Base-by-base conservation (phyloP, 92 coral and sea anemone genomes). In the Isaurus tuberculatus region DNA sequence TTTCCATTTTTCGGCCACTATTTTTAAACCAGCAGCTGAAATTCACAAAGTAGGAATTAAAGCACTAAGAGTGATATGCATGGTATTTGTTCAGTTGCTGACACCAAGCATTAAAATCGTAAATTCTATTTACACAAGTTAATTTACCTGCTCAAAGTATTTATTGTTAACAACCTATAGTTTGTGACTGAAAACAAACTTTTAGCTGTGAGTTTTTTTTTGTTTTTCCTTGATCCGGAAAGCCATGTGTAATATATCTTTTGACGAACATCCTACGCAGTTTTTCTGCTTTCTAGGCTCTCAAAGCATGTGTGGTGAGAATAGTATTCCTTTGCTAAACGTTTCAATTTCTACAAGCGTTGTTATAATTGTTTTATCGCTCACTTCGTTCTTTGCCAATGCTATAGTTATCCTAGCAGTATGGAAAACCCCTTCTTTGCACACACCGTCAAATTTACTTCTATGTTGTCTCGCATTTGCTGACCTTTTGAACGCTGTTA, bases 401-500 rank as follows among this genome's bases (percentile, higher is more conserved):
- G 29, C 75, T 25, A 19, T 70, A 23, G 75, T 70, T 14, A 70
- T 70, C 16, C 48, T 70, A 1, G 75, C 75, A 20, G 31, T 70
- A 23, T 40, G 53, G 53, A 70, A 70, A 40, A 22, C 36, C 0
- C 1, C 43, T 5, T 9, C 79, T 11, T 60, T 73, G 1, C 79
- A 46, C 19, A 73, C 79, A 19, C 79, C 79, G 9, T 73, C 79
- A 17, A 73, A 73, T 73, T 0, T 73, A 8, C 27, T 73, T 8
- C 25, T 73, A 11, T 73, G 79, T 17, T 73, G 79, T 27, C 79
- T 73, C 15, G 79, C 79, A 16, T 48, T 73, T 49, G 40, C 64
- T 26, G 79, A 73, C 15, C 46, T 73, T 26, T 60, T 28, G 25
- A 73, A 73, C 26, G 79, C 79, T 48, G 26, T 46, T 11, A 40